Evolutionary conservation across 2,113 vertebrate species (phyloP).

Genomic region (Podiceps cristatus): DNA sequence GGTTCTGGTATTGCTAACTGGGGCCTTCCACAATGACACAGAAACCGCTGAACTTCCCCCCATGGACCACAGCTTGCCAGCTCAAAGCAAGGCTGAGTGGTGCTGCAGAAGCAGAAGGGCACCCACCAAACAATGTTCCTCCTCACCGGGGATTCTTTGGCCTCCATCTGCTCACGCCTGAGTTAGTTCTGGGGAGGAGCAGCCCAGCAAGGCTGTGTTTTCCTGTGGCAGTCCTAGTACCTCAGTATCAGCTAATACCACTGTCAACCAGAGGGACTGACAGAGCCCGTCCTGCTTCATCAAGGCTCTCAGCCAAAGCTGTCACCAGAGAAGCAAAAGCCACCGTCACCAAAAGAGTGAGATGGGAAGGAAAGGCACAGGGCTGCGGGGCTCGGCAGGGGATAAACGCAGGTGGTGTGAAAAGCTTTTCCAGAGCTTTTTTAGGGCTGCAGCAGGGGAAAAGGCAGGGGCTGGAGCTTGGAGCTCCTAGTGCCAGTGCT

Average conservation of each 20-base stretch:
- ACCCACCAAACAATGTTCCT: neutral
- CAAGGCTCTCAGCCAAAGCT: neutral
- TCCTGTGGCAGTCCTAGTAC: neutral
- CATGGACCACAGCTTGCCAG: accelerated
- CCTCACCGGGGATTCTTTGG: neutral
- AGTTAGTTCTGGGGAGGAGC: neutral
- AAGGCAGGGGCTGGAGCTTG: neutral
- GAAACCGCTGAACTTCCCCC: neutral
- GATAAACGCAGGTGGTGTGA: accelerated
- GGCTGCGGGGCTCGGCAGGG: accelerated
- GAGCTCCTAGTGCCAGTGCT: neutral
- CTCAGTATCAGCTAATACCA: no score
- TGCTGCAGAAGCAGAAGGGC: neutral
- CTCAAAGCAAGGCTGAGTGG: neutral
- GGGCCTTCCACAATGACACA: neutral
- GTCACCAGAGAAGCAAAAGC: neutral
- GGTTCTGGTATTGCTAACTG: neutral
- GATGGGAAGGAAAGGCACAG: neutral
- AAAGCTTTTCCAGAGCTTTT: neutral
- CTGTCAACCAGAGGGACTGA: neutral
- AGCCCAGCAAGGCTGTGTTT: neutral
- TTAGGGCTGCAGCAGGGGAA: neutral
- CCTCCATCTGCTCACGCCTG: neutral
- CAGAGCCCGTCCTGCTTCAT: neutral
- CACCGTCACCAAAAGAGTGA: neutral